phyloP scores from a whole-genome alignment of 2,113 vertebrate genomes.

The Trematomus loennbergii region DNA sequence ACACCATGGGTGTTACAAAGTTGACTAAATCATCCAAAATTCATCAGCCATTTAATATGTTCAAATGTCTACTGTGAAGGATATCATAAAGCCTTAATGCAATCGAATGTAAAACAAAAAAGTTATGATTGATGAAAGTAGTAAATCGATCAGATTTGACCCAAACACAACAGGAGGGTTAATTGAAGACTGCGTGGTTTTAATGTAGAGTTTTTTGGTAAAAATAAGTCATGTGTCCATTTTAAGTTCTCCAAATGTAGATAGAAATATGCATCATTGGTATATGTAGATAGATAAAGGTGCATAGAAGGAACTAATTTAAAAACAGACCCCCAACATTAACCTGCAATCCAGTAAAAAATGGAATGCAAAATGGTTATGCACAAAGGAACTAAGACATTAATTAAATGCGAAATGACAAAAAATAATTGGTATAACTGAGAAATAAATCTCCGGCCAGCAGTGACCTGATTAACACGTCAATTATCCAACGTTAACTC shows the following conservation, averaged over 20 bases:
- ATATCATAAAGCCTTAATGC: no score
- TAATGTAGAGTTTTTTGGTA: no score
- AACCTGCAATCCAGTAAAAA: background rate
- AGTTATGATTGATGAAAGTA: no score
- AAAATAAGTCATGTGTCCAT: background rate
- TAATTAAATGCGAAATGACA: background rate
- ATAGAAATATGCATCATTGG: background rate
- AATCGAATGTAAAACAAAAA: no score
- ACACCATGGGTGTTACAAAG: no score
- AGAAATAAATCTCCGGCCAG: constrained; percentile 3
- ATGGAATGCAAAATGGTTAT: constrained; percentile 19
- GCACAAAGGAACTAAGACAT: background rate
- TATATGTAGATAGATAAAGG: background rate
- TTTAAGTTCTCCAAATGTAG: background rate
- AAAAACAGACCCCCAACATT: background rate
- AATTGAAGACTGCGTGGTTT: no score
- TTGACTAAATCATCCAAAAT: no score
- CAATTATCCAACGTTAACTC: constrained; percentile 3
- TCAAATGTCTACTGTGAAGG: no score
- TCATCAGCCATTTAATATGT: no score
- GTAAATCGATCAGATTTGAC: no score
- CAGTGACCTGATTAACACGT: constrained; percentile 18
- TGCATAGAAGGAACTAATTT: background rate
- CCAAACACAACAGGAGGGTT: no score
- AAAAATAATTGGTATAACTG: background rate